phyloP scores from a whole-genome alignment of 2,888 invertebrate genomes.

The Harpalus rufipes region DNA sequence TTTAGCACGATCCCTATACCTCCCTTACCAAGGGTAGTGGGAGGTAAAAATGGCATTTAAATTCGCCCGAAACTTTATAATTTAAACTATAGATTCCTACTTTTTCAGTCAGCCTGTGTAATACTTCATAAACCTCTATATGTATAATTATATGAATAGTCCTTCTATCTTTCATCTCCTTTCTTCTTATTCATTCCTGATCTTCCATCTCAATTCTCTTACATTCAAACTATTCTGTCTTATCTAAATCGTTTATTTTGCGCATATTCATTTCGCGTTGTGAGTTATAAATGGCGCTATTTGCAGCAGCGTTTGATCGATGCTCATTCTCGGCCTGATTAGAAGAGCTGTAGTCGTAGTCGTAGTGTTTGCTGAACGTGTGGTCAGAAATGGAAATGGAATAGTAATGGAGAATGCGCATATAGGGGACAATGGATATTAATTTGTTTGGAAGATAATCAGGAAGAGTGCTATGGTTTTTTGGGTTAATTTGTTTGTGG shows the following conservation, averaged over 20 bases:
- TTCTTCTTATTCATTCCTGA: conserved; percentile 9
- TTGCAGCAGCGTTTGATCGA: conserved; percentile 43
- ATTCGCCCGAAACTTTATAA: background rate
- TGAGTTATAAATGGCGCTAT: conserved; percentile 47
- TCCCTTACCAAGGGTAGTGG: no score
- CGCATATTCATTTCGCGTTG: conserved; percentile 39
- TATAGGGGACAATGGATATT: conserved; percentile 33
- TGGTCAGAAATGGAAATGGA: conserved; percentile 35
- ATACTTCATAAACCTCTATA: conserved; percentile 23
- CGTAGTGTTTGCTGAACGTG: conserved; percentile 40
- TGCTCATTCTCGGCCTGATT: conserved; percentile 37
- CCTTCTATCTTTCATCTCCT: background rate
- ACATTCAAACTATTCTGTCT: background rate
- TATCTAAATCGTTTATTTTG: conserved; percentile 33
- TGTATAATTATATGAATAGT: conserved; percentile 28
- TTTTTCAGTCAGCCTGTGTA: background rate
- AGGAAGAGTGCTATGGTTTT: conserved; percentile 30
- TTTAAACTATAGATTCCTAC: background rate
- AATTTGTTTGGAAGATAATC: conserved; percentile 42
- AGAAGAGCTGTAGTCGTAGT: conserved; percentile 29
- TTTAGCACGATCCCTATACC: no score
- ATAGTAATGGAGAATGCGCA: conserved; percentile 34
- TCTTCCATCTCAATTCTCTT: background rate
- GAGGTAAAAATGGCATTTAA: no score
- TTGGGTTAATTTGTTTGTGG: conserved; percentile 30